Percentiles rank a stretch among this genome's conserved stretches.
These are phyloP conservation scores for Galerucella pusilla DNA, from an alignment of 2,888 invertebrate genomes.

Conservation along the genomic window DNA sequence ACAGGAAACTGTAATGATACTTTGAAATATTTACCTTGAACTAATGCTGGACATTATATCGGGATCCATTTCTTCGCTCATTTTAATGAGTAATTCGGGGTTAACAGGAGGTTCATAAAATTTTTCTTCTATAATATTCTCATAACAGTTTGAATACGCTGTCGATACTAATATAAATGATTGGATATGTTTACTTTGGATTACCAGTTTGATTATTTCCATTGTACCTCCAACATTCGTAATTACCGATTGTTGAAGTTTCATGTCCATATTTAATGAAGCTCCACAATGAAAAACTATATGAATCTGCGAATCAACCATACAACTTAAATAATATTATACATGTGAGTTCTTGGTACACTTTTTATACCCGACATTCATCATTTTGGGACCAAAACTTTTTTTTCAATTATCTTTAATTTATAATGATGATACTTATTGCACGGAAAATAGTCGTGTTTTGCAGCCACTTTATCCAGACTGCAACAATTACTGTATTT, in stretches of 20 bases:
- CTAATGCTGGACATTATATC: constrained; percentile 47
- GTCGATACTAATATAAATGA: constrained; percentile 61
- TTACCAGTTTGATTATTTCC: constrained; percentile 50
- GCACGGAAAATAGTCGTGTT: too few species aligned
- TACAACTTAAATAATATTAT: background rate
- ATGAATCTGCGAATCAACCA: constrained; percentile 46
- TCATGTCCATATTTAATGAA: constrained; percentile 53
- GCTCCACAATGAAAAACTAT: constrained; percentile 57
- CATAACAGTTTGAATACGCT: constrained; percentile 60
- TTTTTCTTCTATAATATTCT: constrained; percentile 61
- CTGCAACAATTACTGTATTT: too few species aligned
- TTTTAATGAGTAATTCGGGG: constrained; percentile 60
- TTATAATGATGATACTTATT: too few species aligned
- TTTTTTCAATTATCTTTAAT: too few species aligned
- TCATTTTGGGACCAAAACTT: too few species aligned
- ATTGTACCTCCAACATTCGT: constrained; percentile 53
- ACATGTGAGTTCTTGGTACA: too few species aligned
- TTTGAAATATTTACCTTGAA: constrained; percentile 40
- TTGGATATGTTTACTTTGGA: constrained; percentile 47
- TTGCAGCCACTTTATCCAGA: too few species aligned
- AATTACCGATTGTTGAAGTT: constrained; percentile 49
- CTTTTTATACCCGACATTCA: too few species aligned
- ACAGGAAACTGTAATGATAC: too few species aligned
- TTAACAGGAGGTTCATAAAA: constrained; percentile 63
- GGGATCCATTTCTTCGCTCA: constrained; percentile 53